phyloP scores from a whole-genome alignment of 1,140 invertebrate species.

The Muscidifurax raptorellus region DNA sequence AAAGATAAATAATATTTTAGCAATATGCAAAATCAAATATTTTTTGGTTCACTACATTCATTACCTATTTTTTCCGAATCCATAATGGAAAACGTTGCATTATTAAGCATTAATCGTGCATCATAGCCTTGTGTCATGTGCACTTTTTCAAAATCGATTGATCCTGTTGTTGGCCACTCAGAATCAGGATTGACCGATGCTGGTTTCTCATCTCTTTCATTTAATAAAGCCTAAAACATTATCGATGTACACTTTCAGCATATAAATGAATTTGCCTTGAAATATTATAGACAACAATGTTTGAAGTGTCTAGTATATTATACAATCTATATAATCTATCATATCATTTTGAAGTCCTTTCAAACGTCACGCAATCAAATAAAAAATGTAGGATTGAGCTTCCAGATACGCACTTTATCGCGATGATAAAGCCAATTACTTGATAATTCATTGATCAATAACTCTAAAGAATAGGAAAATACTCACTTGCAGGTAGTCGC shows the following conservation, averaged over 20 bases:
- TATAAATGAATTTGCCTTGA: too few species aligned
- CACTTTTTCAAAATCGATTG: constrained; percentile 77
- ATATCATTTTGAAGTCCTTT: too few species aligned
- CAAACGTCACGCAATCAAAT: too few species aligned
- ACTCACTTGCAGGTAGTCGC: constrained; percentile 67
- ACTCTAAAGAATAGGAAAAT: background rate
- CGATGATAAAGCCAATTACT: too few species aligned
- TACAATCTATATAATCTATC: too few species aligned
- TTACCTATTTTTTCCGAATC: constrained; percentile 81
- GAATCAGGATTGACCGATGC: constrained; percentile 63
- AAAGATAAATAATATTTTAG: constrained; percentile 62
- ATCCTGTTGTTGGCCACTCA: constrained; percentile 77
- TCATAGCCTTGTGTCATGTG: constrained; percentile 75
- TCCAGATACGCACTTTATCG: too few species aligned
- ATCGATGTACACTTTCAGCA: background rate
- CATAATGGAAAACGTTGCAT: constrained; percentile 76
- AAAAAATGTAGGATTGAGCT: too few species aligned
- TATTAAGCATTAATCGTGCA: constrained; percentile 73
- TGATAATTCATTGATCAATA: too few species aligned
- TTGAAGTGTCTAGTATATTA: too few species aligned
- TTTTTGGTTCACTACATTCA: background rate
- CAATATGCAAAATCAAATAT: constrained; percentile 7
- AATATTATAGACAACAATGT: too few species aligned
- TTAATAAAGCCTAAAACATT: constrained; percentile 54
- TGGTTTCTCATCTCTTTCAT: constrained; percentile 55